Percentiles rank a stretch among this genome's conserved stretches.
phyloP scores from a whole-genome alignment of 2,888 invertebrate genomes.

The Chorisops tibialis region DNA sequence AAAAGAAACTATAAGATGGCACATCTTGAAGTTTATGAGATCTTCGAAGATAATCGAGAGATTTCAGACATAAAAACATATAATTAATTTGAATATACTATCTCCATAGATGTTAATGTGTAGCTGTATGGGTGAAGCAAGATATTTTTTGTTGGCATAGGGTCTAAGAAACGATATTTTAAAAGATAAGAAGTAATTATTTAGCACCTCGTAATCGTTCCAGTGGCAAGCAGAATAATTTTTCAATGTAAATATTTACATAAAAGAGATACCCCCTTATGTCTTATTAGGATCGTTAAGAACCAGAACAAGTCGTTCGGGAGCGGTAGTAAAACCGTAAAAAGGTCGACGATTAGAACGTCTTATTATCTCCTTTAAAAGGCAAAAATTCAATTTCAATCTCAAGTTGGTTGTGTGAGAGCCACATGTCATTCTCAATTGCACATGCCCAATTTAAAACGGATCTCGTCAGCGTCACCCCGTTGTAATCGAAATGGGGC shows the following conservation, averaged over 20 bases:
- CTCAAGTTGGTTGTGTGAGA: background rate
- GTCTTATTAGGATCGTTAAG: background rate
- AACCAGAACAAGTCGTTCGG: background rate
- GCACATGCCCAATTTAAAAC: constrained; percentile 22
- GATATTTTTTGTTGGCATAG: no score
- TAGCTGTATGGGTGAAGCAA: no score
- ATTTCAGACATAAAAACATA: no score
- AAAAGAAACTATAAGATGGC: no score
- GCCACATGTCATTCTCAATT: constrained; percentile 9
- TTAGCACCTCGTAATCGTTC: constrained; percentile 22
- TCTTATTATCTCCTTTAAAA: background rate
- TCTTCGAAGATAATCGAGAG: no score
- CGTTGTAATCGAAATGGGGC: constrained; percentile 8
- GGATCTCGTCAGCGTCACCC: constrained; percentile 2
- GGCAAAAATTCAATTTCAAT: background rate
- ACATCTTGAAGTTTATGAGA: no score
- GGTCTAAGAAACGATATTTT: background rate
- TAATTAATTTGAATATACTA: no score
- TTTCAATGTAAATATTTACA: constrained; percentile 31
- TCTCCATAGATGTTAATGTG: no score
- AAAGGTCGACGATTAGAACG: background rate
- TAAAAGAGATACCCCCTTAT: constrained; percentile 20
- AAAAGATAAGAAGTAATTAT: constrained; percentile 11
- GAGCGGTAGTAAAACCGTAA: background rate
- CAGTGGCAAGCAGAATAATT: constrained; percentile 23